These are phyloP conservation scores for Antheraea yamamai DNA, from an alignment of 2,888 invertebrate species.

Conservation along the genomic window DNA sequence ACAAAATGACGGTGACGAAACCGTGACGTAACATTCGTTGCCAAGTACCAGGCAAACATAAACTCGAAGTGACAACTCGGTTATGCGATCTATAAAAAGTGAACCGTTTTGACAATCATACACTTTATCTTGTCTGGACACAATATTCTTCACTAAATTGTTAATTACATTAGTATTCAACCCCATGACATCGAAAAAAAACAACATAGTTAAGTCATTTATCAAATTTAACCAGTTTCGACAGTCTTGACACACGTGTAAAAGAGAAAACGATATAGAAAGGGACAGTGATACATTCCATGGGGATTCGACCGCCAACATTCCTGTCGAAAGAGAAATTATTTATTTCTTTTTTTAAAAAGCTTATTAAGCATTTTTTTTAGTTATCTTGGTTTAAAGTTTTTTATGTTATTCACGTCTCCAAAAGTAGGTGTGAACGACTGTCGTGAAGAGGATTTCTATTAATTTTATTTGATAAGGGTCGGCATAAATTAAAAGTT, in stretches of 20 bases:
- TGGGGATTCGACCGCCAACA: slow-evolving; percentile 52
- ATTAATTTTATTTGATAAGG: slow-evolving; percentile 23
- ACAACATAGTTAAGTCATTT: slow-evolving; percentile 52
- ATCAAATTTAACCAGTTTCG: slow-evolving; percentile 71
- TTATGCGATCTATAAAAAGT: slow-evolving; percentile 12
- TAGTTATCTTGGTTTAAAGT: slow-evolving; percentile 26
- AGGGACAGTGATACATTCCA: slow-evolving; percentile 68
- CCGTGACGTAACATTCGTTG: slow-evolving; percentile 35
- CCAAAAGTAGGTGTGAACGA: slow-evolving; percentile 48
- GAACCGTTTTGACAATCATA: background rate
- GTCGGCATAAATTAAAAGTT: slow-evolving; percentile 9
- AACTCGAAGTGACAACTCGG: slow-evolving; percentile 22
- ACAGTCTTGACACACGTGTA: slow-evolving; percentile 37
- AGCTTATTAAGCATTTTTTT: slow-evolving; percentile 49
- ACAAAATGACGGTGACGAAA: slow-evolving; percentile 27
- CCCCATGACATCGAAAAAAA: slow-evolving; percentile 44
- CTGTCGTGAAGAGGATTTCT: slow-evolving; percentile 24
- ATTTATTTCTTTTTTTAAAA: slow-evolving; percentile 56
- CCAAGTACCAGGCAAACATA: slow-evolving; percentile 35
- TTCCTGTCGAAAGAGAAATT: slow-evolving; percentile 69
- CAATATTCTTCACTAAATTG: slow-evolving; percentile 18
- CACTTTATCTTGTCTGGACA: background rate
- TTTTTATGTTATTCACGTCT: slow-evolving; percentile 47
- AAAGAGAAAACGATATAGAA: slow-evolving; percentile 49
- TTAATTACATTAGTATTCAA: slow-evolving; percentile 63